Conservation (phyloP, 1,140 invertebrate species). For the Macrosteles quadrilineatus region DNA sequence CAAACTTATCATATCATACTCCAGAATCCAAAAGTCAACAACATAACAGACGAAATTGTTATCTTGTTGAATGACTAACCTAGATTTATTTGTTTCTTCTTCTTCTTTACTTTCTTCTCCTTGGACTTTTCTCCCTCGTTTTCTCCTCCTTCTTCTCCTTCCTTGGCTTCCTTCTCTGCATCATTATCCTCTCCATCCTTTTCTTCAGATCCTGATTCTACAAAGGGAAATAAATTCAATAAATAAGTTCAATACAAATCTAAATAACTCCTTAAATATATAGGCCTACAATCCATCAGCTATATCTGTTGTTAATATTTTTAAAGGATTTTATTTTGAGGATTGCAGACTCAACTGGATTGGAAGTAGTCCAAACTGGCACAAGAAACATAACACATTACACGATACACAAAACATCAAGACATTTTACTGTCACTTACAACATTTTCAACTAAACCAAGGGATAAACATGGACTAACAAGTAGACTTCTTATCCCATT, state of each 20-base stretch:
- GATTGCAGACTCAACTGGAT: too few relatives aligned
- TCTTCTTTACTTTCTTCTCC: constrained; percentile 52
- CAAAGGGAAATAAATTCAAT: background rate
- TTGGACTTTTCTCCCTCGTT: constrained; percentile 53
- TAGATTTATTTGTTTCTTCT: constrained; percentile 68
- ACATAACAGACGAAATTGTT: too few relatives aligned
- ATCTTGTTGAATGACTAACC: too few relatives aligned
- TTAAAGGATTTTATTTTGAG: background rate
- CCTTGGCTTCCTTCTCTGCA: constrained; percentile 53
- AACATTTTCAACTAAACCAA: too few relatives aligned
- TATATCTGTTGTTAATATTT: background rate
- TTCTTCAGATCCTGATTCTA: constrained; percentile 10
- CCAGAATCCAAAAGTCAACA: too few relatives aligned
- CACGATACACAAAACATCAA: too few relatives aligned
- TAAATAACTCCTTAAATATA: background rate
- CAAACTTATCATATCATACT: too few relatives aligned
- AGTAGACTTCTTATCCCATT: too few relatives aligned
- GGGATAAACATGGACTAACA: too few relatives aligned
- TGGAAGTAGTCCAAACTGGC: too few relatives aligned
- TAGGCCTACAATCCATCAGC: background rate
- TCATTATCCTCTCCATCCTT: constrained; percentile 31
- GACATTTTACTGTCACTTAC: too few relatives aligned
- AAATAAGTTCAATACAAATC: constrained; percentile 30
- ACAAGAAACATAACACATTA: too few relatives aligned
- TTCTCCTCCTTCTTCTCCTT: constrained; percentile 60